Evolutionary conservation across 30 jellyfish, hydroid and myxozoan species (phyloP).

Genomic region (Turritopsis rubra): DNA sequence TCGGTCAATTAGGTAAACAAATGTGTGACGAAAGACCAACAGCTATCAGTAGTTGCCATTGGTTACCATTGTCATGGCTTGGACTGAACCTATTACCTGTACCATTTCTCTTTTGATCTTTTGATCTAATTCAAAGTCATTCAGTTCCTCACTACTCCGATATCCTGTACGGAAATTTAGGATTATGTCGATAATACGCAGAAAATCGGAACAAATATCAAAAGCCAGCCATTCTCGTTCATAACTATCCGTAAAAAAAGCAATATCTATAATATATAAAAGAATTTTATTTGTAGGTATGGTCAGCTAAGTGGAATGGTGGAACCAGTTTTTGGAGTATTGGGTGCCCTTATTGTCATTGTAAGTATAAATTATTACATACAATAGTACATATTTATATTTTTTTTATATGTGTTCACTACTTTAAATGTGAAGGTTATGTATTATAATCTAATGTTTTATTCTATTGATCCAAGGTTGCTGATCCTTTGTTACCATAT

Average conservation of each 20-base stretch:
- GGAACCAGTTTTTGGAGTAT: constrained; percentile 82
- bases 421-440: not conserved
- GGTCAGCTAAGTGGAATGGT: constrained; percentile 98
- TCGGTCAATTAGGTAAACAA: too few species aligned
- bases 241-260: constrained; percentile 40
- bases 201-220: constrained; percentile 64
- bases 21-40: too few species aligned
- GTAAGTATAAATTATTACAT: constrained; percentile 35
- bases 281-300: constrained; percentile 51
- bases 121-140: constrained; percentile 55
- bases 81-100: too few species aligned
- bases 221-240: constrained; percentile 45
- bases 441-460: not conserved
- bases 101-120: too few species aligned
- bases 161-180: constrained; percentile 87
- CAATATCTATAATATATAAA: too few species aligned
- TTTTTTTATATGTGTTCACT: not conserved
- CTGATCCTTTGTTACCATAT: constrained; percentile 84
- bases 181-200: constrained; percentile 69
- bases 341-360: constrained; percentile 82
- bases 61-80: too few species aligned
- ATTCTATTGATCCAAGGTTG: constrained; percentile 41
- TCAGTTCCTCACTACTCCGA: constrained; percentile 53
- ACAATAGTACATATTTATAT: not conserved
- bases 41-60: too few species aligned